Percentiles rank a stretch among this genome's conserved stretches.
Conservation (phyloP, 2,888 invertebrate genomes). For the Vesta saturnalis region DNA sequence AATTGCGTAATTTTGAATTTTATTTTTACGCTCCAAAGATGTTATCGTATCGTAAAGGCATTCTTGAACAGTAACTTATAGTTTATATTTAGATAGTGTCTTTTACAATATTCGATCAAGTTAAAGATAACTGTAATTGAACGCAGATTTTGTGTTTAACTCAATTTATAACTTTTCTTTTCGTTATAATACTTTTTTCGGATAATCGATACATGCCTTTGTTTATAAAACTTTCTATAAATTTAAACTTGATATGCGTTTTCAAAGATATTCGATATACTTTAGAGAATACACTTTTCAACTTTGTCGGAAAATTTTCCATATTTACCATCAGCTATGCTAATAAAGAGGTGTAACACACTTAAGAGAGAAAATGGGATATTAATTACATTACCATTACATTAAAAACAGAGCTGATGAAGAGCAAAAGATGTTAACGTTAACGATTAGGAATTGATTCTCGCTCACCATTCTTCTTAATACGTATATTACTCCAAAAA, state of each 20-base stretch:
- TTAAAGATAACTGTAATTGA: too few relatives aligned
- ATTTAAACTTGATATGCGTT: slow-evolving; percentile 16
- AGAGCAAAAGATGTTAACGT: slow-evolving; percentile 38
- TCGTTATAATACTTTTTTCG: not conserved
- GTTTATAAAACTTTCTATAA: not conserved
- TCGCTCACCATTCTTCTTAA: not conserved
- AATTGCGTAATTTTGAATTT: too few relatives aligned
- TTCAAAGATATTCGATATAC: slow-evolving; percentile 34
- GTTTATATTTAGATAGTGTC: too few relatives aligned
- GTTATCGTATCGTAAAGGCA: too few relatives aligned
- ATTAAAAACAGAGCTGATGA: slow-evolving; percentile 42
- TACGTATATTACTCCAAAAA: too few relatives aligned
- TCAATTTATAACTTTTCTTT: not conserved
- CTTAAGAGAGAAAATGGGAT: slow-evolving; percentile 45
- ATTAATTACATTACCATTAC: slow-evolving; percentile 45
- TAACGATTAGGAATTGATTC: slow-evolving; percentile 14
- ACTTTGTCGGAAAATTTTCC: slow-evolving; percentile 33
- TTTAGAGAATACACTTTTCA: slow-evolving; percentile 35
- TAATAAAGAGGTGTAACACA: slow-evolving; percentile 46
- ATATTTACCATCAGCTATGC: slow-evolving; percentile 39
- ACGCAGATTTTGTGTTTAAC: not conserved
- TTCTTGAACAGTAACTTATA: too few relatives aligned
- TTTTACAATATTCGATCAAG: too few relatives aligned
- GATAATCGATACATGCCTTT: slow-evolving; percentile 10
- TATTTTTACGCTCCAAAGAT: too few relatives aligned